A percentile compares a stretch with the other conserved stretches of the same genome.
Conservation (phyloP, 2,113 vertebrate species). For the Casuarius casuarius region DNA sequence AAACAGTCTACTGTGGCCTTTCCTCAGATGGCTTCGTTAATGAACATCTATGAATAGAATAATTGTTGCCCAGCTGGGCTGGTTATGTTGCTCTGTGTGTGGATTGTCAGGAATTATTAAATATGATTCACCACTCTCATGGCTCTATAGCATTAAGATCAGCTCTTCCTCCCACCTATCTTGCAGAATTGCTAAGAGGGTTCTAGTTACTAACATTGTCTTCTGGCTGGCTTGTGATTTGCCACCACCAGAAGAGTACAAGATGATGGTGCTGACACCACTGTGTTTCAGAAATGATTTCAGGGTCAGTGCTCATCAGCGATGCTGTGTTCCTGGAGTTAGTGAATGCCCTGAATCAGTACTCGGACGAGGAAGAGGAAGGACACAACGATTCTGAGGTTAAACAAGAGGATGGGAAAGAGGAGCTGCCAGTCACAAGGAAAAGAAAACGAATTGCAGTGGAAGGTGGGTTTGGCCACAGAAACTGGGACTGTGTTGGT, state of each 20-base stretch:
- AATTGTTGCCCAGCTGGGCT: neutral
- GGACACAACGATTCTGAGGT: conserved; percentile 78
- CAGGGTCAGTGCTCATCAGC: conserved; percentile 92
- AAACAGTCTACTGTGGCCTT: neutral
- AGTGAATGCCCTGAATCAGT: conserved; percentile 92
- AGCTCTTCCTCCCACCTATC: neutral
- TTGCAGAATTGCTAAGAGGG: neutral
- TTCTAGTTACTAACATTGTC: accelerated
- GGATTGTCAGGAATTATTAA: neutral
- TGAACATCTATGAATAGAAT: no score
- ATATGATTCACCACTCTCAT: neutral
- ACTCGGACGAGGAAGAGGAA: conserved; percentile 92
- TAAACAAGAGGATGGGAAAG: conserved; percentile 81
- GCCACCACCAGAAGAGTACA: accelerated
- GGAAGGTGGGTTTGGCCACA: conserved; percentile 67
- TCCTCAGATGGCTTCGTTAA: neutral
- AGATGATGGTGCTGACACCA: neutral
- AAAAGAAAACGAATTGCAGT: conserved; percentile 78
- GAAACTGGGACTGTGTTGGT: neutral
- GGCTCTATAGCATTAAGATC: neutral
- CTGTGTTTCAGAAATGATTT: conserved; percentile 77
- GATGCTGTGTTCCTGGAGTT: conserved; percentile 96
- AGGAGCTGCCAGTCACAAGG: conserved; percentile 79
- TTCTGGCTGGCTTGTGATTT: neutral
- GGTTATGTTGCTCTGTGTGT: neutral